Conservation (phyloP, 2,888 invertebrate genomes). For the Parascotia fuliginaria region DNA sequence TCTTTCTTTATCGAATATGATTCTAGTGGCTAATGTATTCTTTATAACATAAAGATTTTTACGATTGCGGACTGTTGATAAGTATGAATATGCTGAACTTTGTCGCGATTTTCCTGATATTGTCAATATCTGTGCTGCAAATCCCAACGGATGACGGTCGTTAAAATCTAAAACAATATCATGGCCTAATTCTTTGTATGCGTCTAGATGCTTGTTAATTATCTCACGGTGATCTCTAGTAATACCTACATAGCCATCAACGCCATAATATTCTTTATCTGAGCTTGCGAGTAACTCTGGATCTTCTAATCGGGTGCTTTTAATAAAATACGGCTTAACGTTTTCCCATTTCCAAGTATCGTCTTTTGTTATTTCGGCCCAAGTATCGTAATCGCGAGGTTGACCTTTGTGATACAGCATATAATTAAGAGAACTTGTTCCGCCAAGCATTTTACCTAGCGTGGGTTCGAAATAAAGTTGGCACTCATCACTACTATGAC, state of each 20-base stretch:
- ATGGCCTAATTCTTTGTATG: slow-evolving; percentile 66
- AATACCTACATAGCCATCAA: slow-evolving; percentile 40
- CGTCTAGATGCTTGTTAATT: slow-evolving; percentile 48
- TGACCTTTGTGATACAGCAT: slow-evolving; percentile 54
- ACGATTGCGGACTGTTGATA: slow-evolving; percentile 44
- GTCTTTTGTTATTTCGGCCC: slow-evolving; percentile 46
- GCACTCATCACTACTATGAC: slow-evolving; percentile 32
- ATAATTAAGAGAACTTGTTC: slow-evolving; percentile 54
- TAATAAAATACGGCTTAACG: slow-evolving; percentile 51
- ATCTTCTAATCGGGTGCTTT: slow-evolving; percentile 47
- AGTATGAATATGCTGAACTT: slow-evolving; percentile 69
- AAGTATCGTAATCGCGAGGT: slow-evolving; percentile 49
- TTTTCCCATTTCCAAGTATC: slow-evolving; percentile 53
- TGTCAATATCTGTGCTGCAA: slow-evolving; percentile 31
- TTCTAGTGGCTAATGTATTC: slow-evolving; percentile 47
- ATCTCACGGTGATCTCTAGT: slow-evolving; percentile 37
- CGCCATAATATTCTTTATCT: slow-evolving; percentile 40
- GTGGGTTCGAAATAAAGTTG: slow-evolving; percentile 40
- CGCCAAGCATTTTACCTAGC: slow-evolving; percentile 59
- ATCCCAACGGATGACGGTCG: slow-evolving; percentile 58
- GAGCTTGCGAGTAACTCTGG: slow-evolving; percentile 29
- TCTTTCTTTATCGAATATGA: slow-evolving; percentile 40
- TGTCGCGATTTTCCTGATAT: slow-evolving; percentile 61
- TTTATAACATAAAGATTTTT: slow-evolving; percentile 50
- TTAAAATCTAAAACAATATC: slow-evolving; percentile 51